Evolutionary conservation across 2,888 invertebrate genomes (phyloP), one percentile per base, ranked within the genome.

Genomic region (Dascillus cervinus): DNA sequence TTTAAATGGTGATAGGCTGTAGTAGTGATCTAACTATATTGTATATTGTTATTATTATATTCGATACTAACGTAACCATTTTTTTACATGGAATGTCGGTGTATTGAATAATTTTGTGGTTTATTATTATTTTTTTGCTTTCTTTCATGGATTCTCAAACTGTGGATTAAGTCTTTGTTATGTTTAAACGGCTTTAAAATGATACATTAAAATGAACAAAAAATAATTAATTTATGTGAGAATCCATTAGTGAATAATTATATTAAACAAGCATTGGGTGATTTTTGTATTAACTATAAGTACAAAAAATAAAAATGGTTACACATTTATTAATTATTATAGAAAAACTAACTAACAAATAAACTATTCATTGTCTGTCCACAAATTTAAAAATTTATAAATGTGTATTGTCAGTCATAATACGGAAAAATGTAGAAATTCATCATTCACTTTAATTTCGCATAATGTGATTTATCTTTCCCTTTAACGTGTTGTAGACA

Each of bases 1-100:
- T n/a, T n/a, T 52, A 49, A 56, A 54, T 54, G 61, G 60, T 60
- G 56, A 56, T 62, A 62, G 61, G 57, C 56, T 58, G 54, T 39
- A 43, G 48, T 52, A 50, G 50, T 47, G 45, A 49, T 52, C 41
- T 50, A 49, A 44, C 46, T 39, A 37, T 39, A 43, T 47, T 46
- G 47, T 48, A 53, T 49, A 51, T 43, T 47, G 44, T 50, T 48
- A 41, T 41, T 35, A 46, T 38, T 45, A 52, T n/a, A n/a, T n/a
- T n/a, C n/a, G n/a, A n/a, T 54, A 50, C 47, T 50, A 47, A 50
- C 44, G 53, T 54, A 56, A 53, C 53, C 50, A 50, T 54, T 55
- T 47, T 46, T 51, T 45, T 53, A 48, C 47, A 51, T 55, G 55
- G 54, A 58, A 46, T 57, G 52, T 55, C 56, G 49, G 47, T 46